Conservation (phyloP, 2,888 invertebrate species). For the Hydriomena furcata region DNA sequence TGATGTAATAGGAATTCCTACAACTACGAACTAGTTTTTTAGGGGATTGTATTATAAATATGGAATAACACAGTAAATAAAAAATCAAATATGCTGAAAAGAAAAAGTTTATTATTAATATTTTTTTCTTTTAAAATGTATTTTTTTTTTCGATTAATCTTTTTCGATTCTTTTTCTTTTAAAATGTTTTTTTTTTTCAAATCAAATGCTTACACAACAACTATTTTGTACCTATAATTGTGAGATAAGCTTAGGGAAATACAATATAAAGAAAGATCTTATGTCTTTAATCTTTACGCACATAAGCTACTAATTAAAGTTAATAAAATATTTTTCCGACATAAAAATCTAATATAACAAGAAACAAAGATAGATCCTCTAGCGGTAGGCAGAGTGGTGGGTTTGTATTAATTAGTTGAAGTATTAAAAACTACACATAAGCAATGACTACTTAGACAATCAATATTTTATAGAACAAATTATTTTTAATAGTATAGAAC, state of each 20-base stretch:
- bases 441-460: slow-evolving; percentile 18
- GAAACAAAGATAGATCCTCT: slow-evolving; percentile 58
- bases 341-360: slow-evolving; percentile 49
- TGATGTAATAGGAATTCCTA: too few relatives aligned
- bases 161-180: slow-evolving; percentile 45
- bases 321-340: slow-evolving; percentile 36
- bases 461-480: slow-evolving; percentile 3
- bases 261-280: slow-evolving; percentile 27
- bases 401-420: slow-evolving; percentile 38
- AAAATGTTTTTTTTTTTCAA: slow-evolving; percentile 36
- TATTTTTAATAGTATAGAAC: background rate
- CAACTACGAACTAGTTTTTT: too few relatives aligned
- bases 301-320: slow-evolving; percentile 13
- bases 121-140: slow-evolving; percentile 38
- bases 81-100: slow-evolving; percentile 64
- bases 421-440: slow-evolving; percentile 20
- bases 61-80: slow-evolving; percentile 37
- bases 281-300: slow-evolving; percentile 6
- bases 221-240: slow-evolving; percentile 11
- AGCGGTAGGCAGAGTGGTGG: slow-evolving; percentile 68
- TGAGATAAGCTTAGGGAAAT: background rate
- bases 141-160: slow-evolving; percentile 47
- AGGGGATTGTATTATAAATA: background rate
- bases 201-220: slow-evolving; percentile 31
- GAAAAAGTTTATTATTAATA: slow-evolving; percentile 60